Conservation (phyloP, 2,113 vertebrate genomes). For the Aspidoscelis tigris region DNA sequence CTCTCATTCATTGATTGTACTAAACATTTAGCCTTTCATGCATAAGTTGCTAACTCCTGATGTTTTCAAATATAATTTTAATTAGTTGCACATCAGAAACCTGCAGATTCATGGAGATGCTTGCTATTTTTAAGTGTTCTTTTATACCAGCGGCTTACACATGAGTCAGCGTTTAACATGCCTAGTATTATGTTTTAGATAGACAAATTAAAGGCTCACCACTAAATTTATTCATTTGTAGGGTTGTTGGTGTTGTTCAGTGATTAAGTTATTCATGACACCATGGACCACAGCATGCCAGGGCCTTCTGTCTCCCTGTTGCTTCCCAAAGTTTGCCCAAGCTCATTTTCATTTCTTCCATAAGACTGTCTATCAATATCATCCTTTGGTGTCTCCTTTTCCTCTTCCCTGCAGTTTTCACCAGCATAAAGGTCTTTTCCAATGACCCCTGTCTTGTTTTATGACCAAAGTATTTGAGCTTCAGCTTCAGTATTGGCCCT, state of each 20-base stretch:
- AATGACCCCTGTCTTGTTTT: too few species aligned
- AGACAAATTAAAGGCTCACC: slow-evolving; percentile 51
- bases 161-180: not conserved
- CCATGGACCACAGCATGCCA: too few species aligned
- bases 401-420: too few species aligned
- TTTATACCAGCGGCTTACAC: slow-evolving; percentile 26
- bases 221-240: slow-evolving; percentile 29
- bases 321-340: too few species aligned
- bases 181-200: slow-evolving; percentile 48
- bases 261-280: too few species aligned
- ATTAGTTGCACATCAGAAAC: slow-evolving; percentile 56
- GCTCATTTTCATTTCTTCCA: too few species aligned
- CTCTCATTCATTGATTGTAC: slow-evolving; percentile 39
- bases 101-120: slow-evolving; percentile 56
- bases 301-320: too few species aligned
- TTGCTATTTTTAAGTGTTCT: slow-evolving; percentile 37
- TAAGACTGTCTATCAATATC: too few species aligned
- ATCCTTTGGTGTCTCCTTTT: too few species aligned
- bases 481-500: too few species aligned
- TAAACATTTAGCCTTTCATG: not conserved
- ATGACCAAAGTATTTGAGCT: too few species aligned
- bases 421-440: too few species aligned
- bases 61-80: slow-evolving; percentile 55
- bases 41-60: slow-evolving; percentile 52
- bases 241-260: slow-evolving; percentile 4